These are phyloP conservation scores for Atta colombica DNA, from an alignment of 1,140 invertebrate genomes.

Conservation along the genomic window DNA sequence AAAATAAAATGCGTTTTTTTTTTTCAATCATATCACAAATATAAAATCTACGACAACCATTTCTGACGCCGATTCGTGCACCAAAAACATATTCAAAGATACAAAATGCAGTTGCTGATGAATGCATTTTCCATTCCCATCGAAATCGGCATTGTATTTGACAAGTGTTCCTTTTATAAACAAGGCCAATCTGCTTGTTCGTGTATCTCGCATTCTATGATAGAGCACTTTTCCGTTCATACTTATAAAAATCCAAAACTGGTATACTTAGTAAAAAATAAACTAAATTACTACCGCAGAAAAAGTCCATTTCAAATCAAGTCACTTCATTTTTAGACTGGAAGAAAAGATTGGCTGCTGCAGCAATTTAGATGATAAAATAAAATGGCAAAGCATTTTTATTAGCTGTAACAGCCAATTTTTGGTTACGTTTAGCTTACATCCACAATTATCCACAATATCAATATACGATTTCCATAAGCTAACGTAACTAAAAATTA, in stretches of 20 bases:
- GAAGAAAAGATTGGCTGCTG: too few relatives aligned
- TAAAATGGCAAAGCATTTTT: too few relatives aligned
- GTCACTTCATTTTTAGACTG: not conserved
- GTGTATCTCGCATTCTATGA: not conserved
- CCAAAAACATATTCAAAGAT: slow-evolving; percentile 24
- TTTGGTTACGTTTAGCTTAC: too few relatives aligned
- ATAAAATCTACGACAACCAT: slow-evolving; percentile 39
- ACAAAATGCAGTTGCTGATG: slow-evolving; percentile 33
- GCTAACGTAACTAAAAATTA: too few relatives aligned
- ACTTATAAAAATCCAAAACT: not conserved
- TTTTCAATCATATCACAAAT: slow-evolving; percentile 29
- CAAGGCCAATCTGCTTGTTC: not conserved
- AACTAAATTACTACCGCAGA: not conserved
- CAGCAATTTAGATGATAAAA: too few relatives aligned
- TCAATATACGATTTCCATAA: too few relatives aligned
- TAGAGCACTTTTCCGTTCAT: not conserved
- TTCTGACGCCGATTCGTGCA: not conserved
- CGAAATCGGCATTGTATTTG: slow-evolving; percentile 33
- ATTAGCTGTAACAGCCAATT: too few relatives aligned
- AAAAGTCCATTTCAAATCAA: not conserved
- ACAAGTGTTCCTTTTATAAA: slow-evolving; percentile 31
- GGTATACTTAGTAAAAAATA: too few relatives aligned
- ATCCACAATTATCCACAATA: too few relatives aligned
- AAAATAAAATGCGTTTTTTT: slow-evolving; percentile 6
- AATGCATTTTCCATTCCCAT: slow-evolving; percentile 32